Percentiles rank a stretch among this genome's conserved stretches.
These are phyloP conservation scores for Podiceps cristatus DNA, from an alignment of 2,113 vertebrate species.

Conservation along the genomic window DNA sequence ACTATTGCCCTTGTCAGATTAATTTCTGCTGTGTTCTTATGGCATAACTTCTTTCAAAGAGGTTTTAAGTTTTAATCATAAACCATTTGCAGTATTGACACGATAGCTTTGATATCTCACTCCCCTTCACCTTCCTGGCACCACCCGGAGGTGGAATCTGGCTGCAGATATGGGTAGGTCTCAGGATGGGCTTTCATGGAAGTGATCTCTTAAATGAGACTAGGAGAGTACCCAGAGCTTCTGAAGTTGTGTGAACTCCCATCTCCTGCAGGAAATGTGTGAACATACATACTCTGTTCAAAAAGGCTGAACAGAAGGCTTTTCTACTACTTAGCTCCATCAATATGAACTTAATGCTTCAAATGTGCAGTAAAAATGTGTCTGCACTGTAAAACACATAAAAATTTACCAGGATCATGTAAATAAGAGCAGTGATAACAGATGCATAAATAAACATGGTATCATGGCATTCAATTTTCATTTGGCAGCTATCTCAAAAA, in stretches of 20 bases:
- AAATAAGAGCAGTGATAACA: slow-evolving; percentile 54
- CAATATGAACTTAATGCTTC: slow-evolving; percentile 38
- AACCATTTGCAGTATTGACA: neutral
- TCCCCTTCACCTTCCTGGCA: neutral
- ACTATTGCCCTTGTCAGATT: neutral
- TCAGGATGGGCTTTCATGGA: neutral
- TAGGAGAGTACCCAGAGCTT: neutral
- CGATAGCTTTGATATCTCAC: neutral
- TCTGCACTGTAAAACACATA: neutral
- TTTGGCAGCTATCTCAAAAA: slow-evolving; percentile 47
- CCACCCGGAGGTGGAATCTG: neutral
- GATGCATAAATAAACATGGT: slow-evolving; percentile 48
- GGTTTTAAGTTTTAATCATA: neutral
- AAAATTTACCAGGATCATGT: slow-evolving; percentile 1
- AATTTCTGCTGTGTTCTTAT: neutral
- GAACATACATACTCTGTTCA: slow-evolving; percentile 8
- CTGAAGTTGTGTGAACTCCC: slow-evolving; percentile 22
- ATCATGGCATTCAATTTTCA: slow-evolving; percentile 11
- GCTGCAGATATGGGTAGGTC: neutral
- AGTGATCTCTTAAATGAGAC: neutral
- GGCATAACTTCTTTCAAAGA: neutral
- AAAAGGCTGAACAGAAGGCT: slow-evolving; percentile 43
- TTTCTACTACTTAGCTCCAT: neutral
- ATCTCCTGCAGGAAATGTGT: neutral
- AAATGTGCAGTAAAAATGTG: neutral